Conservation (phyloP, 2,113 vertebrate species). For the Myotis davidii region DNA sequence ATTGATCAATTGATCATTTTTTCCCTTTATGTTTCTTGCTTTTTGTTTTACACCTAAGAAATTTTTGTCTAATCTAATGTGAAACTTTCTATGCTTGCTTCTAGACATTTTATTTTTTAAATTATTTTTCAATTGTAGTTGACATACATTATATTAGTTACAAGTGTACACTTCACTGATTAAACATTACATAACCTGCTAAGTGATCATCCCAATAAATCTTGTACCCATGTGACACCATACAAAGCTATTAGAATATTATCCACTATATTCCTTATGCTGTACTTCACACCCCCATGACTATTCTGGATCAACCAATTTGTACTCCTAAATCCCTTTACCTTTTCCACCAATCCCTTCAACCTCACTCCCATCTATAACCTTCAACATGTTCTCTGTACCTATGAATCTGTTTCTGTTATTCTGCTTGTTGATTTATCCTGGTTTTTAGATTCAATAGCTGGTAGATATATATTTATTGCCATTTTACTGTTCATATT, state of each 20-base stretch:
- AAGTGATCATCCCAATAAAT: neutral
- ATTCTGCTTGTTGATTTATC: neutral
- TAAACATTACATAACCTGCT: neutral
- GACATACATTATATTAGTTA: neutral
- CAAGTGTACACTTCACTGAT: neutral
- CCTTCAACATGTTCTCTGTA: neutral
- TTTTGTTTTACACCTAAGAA: neutral
- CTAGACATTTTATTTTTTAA: neutral
- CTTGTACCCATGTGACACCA: neutral
- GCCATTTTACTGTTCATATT: neutral
- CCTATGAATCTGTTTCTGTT: neutral
- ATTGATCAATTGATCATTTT: neutral
- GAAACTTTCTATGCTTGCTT: neutral
- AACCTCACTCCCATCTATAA: neutral
- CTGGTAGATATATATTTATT: neutral
- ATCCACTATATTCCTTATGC: neutral
- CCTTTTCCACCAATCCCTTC: neutral
- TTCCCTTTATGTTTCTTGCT: neutral
- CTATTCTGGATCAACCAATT: neutral
- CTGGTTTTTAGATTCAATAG: neutral
- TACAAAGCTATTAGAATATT: neutral
- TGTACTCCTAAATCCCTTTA: neutral
- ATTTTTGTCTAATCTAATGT: neutral
- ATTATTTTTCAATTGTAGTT: neutral
- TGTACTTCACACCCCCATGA: neutral